These are phyloP conservation scores for Dasysyrphus albostriatus DNA, from an alignment of 2,888 invertebrate species.

Conservation along the genomic window DNA sequence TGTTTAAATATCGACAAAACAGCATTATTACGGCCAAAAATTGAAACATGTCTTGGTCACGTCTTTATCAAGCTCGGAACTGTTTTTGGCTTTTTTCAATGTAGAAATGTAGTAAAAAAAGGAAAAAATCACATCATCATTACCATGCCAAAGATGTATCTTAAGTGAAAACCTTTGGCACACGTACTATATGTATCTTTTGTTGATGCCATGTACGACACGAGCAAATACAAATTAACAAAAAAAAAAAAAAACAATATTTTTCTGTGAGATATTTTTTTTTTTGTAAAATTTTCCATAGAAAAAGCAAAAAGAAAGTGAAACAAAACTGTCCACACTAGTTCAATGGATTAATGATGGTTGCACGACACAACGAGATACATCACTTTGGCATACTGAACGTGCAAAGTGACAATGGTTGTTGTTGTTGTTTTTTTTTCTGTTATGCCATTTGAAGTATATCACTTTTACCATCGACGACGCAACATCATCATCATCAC, in stretches of 20 bases:
- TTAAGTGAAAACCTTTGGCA: slow-evolving; percentile 66
- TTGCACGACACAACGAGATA: slow-evolving; percentile 30
- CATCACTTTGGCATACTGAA: slow-evolving; percentile 36
- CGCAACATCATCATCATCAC: slow-evolving; percentile 22
- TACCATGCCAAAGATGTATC: slow-evolving; percentile 23
- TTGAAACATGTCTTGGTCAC: slow-evolving; percentile 38
- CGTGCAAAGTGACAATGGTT: slow-evolving; percentile 46
- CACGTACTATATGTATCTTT: slow-evolving; percentile 19
- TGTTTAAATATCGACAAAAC: slow-evolving; percentile 11
- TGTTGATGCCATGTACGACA: slow-evolving; percentile 19
- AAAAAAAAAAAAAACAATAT: slow-evolving; percentile 18
- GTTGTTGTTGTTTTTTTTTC: slow-evolving; percentile 40
- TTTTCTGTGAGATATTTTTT: slow-evolving; percentile 44
- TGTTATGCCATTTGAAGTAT: slow-evolving; percentile 49
- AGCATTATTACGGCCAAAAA: slow-evolving; percentile 15
- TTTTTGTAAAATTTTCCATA: slow-evolving; percentile 39
- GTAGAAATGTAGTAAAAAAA: slow-evolving; percentile 22
- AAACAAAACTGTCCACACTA: slow-evolving; percentile 61
- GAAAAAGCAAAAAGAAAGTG: slow-evolving; percentile 72
- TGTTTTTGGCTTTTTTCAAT: slow-evolving; percentile 17
- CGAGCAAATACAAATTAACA: slow-evolving; percentile 41
- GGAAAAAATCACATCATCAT: slow-evolving; percentile 12
- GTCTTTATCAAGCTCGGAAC: slow-evolving; percentile 26
- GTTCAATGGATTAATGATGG: slow-evolving; percentile 53
- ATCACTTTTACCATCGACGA: slow-evolving; percentile 30